Evolutionary conservation across 2,797 vertebrate species (phyloP), one percentile per base, ranked within the genome.

Genomic region (Alosa sapidissima): DNA sequence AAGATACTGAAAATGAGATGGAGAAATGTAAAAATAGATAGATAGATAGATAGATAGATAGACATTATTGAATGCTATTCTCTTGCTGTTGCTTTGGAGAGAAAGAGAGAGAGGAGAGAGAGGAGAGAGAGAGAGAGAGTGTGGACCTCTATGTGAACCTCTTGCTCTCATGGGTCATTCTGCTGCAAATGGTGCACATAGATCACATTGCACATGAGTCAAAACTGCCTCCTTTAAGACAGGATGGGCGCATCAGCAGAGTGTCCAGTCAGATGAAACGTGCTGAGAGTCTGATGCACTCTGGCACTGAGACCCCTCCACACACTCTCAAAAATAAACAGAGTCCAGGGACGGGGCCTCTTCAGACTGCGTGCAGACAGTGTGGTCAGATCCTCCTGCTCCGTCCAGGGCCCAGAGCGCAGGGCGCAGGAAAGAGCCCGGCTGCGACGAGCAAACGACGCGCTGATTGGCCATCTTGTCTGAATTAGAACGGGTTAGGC

Each of bases 391-490:
- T 90, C 90, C 2, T 41, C 84, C 86, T 54, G 82, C 1, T 83
- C 89, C 88, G 91, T 90, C 86, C 85, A 45, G 84, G 81, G 89
- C 68, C 36, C 16, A 2, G 41, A 78, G 36, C 72, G 16, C 36
- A 8, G 72, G 36, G 21, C 41, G 45, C 72, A 78, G 72, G 41
- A 78, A 91, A 91, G 88, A 88, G 88, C 68, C 84, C 49, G 72
- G 89, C 87, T 84, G 24, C 85, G 90, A 91, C 89, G 89, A 91
- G 87, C 91, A 93, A 88, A 90, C 89, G 86, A 84, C 2, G 49
- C 52, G 84, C 90, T 94, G 93, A 93, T 94, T 93, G 92, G 93
- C 92, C 92, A 93, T 93, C 92, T 94, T 94, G 94, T 92, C 92
- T 92, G 92, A 93, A 94, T 94, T 95, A 93, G 89, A 89, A 81